Evolutionary conservation across 2,888 invertebrate species (phyloP).

Genomic region (Deroplatys truncata): DNA sequence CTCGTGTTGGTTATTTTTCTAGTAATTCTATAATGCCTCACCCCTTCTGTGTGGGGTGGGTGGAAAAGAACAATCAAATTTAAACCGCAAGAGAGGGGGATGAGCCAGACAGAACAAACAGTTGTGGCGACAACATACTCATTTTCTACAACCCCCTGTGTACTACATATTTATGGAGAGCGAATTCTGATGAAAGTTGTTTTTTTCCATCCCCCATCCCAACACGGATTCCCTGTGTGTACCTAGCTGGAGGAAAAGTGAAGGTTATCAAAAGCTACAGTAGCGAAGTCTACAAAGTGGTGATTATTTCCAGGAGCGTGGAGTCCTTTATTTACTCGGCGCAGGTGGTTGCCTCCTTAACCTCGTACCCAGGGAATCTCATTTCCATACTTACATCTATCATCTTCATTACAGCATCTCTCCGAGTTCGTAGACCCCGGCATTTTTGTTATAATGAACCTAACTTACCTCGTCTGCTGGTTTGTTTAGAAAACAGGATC

Average conservation of each 20-base stretch:
- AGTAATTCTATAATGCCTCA: background rate
- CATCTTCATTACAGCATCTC: background rate
- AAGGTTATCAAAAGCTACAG: background rate
- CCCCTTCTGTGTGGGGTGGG: background rate
- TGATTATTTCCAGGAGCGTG: no score
- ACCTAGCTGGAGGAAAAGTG: no score
- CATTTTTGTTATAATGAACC: background rate
- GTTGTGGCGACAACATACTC: background rate
- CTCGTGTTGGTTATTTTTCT: background rate
- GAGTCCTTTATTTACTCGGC: no score
- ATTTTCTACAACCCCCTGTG: no score
- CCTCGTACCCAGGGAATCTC: background rate
- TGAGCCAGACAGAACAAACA: background rate
- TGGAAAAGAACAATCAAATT: background rate
- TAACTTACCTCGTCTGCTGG: background rate
- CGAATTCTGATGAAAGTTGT: no score
- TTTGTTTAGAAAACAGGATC: no score
- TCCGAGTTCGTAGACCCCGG: background rate
- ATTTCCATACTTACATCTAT: background rate
- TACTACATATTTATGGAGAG: background rate
- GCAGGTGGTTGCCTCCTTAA: background rate
- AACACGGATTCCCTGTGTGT: no score
- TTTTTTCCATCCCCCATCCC: background rate
- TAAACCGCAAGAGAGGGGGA: background rate
- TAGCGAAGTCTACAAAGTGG: background rate